These are phyloP conservation scores for Bubo scandiacus DNA, from an alignment of 2,113 vertebrate genomes.

Conservation along the genomic window DNA sequence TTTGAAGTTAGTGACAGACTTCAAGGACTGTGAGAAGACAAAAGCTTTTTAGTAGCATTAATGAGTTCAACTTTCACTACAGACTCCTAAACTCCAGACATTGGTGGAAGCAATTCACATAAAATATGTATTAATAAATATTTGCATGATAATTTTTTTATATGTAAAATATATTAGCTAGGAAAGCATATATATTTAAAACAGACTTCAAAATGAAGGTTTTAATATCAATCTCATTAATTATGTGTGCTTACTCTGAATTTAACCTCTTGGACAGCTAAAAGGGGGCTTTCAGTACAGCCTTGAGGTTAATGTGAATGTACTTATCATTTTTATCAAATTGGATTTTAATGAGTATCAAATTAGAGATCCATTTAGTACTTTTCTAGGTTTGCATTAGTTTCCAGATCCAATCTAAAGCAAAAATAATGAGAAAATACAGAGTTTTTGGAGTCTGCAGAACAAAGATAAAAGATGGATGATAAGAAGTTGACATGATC, in stretches of 20 bases:
- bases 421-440: background rate
- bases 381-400: background rate
- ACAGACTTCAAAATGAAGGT: background rate
- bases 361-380: conserved; percentile 7
- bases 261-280: background rate
- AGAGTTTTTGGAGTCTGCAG: background rate
- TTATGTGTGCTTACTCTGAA: background rate
- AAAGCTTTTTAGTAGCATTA: background rate
- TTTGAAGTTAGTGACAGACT: background rate
- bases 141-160: background rate
- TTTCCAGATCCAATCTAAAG: background rate
- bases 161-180: background rate
- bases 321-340: background rate
- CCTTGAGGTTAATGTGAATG: background rate
- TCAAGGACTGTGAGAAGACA: background rate
- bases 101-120: background rate
- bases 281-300: background rate
- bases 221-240: background rate
- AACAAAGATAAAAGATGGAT: background rate
- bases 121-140: background rate
- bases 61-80: background rate
- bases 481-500: background rate
- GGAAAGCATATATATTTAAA: background rate
- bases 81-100: background rate
- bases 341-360: background rate